Conservation (phyloP, 2,888 invertebrate species). For the Pachycephus smyrnensis region DNA sequence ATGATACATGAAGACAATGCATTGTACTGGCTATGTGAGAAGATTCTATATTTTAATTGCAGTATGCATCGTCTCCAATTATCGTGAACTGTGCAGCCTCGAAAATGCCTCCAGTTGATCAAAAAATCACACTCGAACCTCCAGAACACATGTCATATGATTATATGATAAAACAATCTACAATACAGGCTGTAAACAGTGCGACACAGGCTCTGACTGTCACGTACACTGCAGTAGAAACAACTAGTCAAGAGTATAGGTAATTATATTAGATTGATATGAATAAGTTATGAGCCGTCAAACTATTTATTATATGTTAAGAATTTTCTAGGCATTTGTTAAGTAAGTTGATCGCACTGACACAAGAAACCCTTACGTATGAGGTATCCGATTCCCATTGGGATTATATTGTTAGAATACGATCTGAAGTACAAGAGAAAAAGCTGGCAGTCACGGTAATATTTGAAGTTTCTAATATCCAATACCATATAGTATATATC, state of each 20-base stretch:
- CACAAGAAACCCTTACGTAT: constrained; percentile 48
- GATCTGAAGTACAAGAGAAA: constrained; percentile 51
- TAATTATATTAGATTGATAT: constrained; percentile 29
- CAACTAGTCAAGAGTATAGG: constrained; percentile 57
- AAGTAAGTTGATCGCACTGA: constrained; percentile 48
- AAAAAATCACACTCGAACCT: constrained; percentile 48
- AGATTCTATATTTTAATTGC: constrained; percentile 23
- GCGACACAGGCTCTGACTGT: constrained; percentile 56
- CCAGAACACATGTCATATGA: constrained; percentile 52
- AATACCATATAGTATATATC: background rate
- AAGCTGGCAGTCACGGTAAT: constrained; percentile 54
- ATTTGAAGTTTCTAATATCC: constrained; percentile 3
- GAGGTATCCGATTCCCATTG: constrained; percentile 51
- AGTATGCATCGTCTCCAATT: constrained; percentile 45
- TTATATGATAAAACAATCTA: constrained; percentile 58
- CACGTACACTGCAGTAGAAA: constrained; percentile 55
- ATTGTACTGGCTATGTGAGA: background rate
- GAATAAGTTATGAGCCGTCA: background rate
- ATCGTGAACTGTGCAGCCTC: constrained; percentile 38
- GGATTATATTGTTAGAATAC: constrained; percentile 53
- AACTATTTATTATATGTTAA: background rate
- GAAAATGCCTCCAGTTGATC: constrained; percentile 35
- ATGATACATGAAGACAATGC: background rate
- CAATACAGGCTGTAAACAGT: constrained; percentile 56
- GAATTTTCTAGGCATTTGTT: constrained; percentile 45